Conservation (phyloP, 2,113 vertebrate genomes). For the Hystrix cristata region DNA sequence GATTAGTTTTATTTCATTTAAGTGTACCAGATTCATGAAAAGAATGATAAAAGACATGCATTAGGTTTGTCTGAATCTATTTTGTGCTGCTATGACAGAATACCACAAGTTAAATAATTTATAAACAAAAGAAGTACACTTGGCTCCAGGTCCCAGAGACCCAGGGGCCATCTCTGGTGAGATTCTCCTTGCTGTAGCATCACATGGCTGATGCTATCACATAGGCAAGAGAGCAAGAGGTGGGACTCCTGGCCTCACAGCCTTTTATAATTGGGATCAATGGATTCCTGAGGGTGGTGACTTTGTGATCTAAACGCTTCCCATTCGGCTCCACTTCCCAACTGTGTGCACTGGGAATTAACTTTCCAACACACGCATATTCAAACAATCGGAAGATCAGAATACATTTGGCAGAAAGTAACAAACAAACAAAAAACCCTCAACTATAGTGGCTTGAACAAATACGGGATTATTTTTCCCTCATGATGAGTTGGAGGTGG, state of each 20-base stretch:
- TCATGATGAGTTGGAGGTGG: background rate
- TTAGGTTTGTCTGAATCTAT: background rate
- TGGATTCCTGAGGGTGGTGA: background rate
- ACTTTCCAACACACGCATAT: background rate
- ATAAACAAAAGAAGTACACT: background rate
- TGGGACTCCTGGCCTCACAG: background rate
- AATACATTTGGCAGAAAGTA: background rate
- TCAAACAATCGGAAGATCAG: background rate
- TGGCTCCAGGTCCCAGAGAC: background rate
- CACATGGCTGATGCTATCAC: background rate
- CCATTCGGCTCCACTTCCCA: background rate
- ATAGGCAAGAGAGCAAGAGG: background rate
- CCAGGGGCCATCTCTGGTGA: background rate
- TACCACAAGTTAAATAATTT: background rate
- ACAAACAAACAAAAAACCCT: background rate
- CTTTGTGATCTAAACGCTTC: too few relatives aligned
- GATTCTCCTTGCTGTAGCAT: too few relatives aligned
- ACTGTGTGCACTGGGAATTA: background rate
- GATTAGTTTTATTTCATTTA: conserved; percentile 56
- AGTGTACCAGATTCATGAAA: background rate
- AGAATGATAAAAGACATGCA: background rate
- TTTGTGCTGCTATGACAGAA: background rate
- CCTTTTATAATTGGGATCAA: background rate
- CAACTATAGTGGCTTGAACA: background rate
- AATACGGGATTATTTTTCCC: background rate